Evolutionary conservation across 1,140 invertebrate genomes (phyloP), one percentile per base, ranked within the genome.

Genomic region (Euura saliciscinereae): DNA sequence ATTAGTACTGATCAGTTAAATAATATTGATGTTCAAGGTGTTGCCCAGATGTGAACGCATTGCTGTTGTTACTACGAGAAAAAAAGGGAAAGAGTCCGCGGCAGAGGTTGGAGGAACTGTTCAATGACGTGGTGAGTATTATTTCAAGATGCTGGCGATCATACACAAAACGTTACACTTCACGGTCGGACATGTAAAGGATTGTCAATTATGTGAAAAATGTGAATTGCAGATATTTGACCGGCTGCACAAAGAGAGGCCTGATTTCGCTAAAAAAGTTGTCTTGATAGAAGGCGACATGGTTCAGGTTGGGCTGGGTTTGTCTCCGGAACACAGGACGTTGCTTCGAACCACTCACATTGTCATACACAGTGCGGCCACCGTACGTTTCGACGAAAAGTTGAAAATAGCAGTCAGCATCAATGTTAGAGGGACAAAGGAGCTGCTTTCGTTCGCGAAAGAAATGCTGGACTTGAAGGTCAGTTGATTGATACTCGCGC

Each of bases 281-380:
- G 75, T 87, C 6, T 80, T 91, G 11, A 83, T 95, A 7, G 83
- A 85, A 69, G 93, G 92, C 2, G 92, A 94, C 80, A 87, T 92
- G 6, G 81, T 86, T 28, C 69, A 87, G 44, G 80, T 85, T 4
- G 88, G 89, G 45, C 82, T 94, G 1, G 93, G 91, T 4, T 81
- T 95, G 3, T 88, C 85, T 43, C 74, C 83, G 4, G 78, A 87
- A 42, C 88, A 92, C 79, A 76, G 84, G 5, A 71, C 89, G 67
- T 74, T 85, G 4, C 77, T 95, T 2, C 77, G 80, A 65, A 80
- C 90, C n/a, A 77, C 79, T 1, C 73, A 91, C 43, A 87, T 97
- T 66, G 91, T 98, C n/a, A 95, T 98, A 82, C 96, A 98, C 80
- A 92, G 91, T 4, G 97, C 96, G 2, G 97, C 96, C 1, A 96